Evolutionary conservation across 2,888 invertebrate genomes (phyloP).

Genomic region (Eupithecia tripunctaria): DNA sequence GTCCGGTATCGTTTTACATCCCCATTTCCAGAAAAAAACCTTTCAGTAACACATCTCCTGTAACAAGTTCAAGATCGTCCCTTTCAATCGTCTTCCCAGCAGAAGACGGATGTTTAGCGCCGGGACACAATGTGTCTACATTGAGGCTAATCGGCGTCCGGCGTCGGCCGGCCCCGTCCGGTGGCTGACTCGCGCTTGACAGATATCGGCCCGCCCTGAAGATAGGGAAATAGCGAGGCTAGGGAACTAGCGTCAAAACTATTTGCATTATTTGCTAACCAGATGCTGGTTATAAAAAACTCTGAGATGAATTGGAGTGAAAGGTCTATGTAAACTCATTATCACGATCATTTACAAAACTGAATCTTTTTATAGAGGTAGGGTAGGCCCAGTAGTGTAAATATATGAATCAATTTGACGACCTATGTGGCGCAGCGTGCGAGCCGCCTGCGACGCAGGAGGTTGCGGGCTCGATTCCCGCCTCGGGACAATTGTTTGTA

Average conservation of each 20-base stretch:
- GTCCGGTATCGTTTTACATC: background rate
- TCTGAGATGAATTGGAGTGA: background rate
- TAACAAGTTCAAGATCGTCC: slow-evolving; percentile 6
- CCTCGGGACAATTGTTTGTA: too few relatives aligned
- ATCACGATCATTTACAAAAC: background rate
- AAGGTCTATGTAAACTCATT: background rate
- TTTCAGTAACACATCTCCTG: slow-evolving; percentile 6
- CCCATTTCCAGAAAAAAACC: background rate
- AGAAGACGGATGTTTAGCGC: slow-evolving; percentile 20
- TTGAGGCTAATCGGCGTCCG: slow-evolving; percentile 46
- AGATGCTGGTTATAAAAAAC: background rate
- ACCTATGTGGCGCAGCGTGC: too few relatives aligned
- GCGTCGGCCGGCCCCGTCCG: slow-evolving; percentile 39
- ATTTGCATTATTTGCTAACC: background rate
- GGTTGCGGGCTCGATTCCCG: too few relatives aligned
- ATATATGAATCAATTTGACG: too few relatives aligned
- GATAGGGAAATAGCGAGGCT: slow-evolving; percentile 35
- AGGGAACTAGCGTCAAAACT: background rate
- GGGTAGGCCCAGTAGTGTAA: too few relatives aligned
- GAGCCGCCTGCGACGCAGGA: too few relatives aligned
- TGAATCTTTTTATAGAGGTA: too few relatives aligned
- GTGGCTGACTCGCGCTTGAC: slow-evolving; percentile 37
- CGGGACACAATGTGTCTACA: slow-evolving; percentile 32
- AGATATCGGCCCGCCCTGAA: slow-evolving; percentile 48
- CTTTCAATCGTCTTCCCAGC: slow-evolving; percentile 7